Conservation (phyloP, 2,113 vertebrate genomes). For the Archocentrus centrarchus region DNA sequence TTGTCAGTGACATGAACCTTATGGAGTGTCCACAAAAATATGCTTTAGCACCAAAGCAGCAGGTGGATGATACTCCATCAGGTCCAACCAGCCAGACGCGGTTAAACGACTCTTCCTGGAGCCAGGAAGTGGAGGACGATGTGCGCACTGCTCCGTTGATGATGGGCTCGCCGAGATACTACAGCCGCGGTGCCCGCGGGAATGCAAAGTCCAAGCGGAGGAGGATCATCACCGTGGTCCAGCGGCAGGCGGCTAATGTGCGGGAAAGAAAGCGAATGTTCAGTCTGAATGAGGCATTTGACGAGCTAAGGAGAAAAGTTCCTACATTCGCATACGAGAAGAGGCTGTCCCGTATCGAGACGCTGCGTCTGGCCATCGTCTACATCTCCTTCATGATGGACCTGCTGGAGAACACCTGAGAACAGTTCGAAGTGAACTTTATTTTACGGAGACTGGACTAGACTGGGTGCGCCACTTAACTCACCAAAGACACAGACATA, state of each 20-base stretch:
- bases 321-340: constrained; percentile 98
- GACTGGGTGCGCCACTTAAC: neutral
- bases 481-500: neutral
- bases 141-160: constrained; percentile 41
- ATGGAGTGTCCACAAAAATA: constrained; percentile 68
- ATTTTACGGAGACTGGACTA: neutral
- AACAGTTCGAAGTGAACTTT: neutral
- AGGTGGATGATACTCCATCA: constrained; percentile 38
- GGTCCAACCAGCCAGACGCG: constrained; percentile 65
- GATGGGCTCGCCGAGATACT: constrained; percentile 49
- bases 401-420: constrained; percentile 83
- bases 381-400: constrained; percentile 99
- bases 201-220: constrained; percentile 85
- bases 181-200: constrained; percentile 44
- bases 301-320: constrained; percentile 92
- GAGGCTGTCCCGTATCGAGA: constrained; percentile 95
- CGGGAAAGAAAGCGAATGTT: constrained; percentile 96
- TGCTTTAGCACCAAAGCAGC: constrained; percentile 38
- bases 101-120: constrained; percentile 69
- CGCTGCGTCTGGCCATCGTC: constrained; percentile 92
- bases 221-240: constrained; percentile 89
- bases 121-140: constrained; percentile 51
- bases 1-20: constrained; percentile 82
- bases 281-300: constrained; percentile 97
- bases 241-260: constrained; percentile 95